Conservation (phyloP, 2,797 vertebrate species). For the Acomys russatus region DNA sequence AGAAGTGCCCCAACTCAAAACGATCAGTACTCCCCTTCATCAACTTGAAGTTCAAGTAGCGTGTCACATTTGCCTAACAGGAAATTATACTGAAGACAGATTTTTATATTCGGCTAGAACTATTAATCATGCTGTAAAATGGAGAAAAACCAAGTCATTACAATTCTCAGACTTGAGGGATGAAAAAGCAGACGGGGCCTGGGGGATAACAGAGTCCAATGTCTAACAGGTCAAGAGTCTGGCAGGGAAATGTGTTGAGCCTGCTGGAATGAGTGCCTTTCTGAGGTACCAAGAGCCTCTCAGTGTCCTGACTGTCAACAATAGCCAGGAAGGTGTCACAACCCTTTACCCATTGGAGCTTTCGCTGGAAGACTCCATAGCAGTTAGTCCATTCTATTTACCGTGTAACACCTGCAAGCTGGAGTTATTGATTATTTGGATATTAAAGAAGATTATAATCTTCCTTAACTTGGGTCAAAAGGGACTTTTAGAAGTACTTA, state of each 20-base stretch:
- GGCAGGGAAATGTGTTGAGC: not conserved
- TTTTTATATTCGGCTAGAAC: slow-evolving; percentile 36
- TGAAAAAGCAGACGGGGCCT: not conserved
- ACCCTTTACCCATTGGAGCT: not conserved
- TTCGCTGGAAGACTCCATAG: not conserved
- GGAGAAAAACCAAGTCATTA: not conserved
- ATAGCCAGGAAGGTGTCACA: not conserved
- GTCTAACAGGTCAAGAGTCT: slow-evolving; percentile 26
- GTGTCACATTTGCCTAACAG: slow-evolving; percentile 60
- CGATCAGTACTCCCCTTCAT: not conserved
- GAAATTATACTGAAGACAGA: not conserved
- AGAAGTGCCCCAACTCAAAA: not conserved
- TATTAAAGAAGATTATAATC: not conserved
- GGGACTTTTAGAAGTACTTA: slow-evolving; percentile 35
- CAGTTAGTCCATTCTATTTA: not conserved
- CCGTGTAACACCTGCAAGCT: not conserved
- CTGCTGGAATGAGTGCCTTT: not conserved
- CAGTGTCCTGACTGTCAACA: not conserved
- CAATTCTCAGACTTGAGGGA: not conserved
- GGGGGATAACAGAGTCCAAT: not conserved
- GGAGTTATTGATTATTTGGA: not conserved
- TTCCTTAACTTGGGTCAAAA: not conserved
- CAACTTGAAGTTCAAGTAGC: not conserved
- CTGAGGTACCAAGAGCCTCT: not conserved
- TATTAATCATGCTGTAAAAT: not conserved